These are phyloP conservation scores for Lissocephala sabroskyi DNA, from an alignment of 2,888 invertebrate species.

Conservation along the genomic window DNA sequence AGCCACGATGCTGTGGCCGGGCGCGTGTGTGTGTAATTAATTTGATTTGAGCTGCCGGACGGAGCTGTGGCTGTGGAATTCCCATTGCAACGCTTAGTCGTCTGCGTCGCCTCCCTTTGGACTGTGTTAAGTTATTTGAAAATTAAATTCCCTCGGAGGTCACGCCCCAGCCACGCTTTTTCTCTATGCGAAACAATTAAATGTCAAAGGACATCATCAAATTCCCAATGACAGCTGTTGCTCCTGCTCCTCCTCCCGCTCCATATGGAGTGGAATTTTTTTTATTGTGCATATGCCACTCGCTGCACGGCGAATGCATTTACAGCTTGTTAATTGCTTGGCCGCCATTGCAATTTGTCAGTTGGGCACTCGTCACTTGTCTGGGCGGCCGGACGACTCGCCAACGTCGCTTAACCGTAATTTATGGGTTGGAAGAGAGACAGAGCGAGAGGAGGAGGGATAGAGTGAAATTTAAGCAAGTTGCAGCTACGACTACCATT, in stretches of 20 bases:
- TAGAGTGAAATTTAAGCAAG: background rate
- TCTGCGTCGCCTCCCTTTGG: constrained; percentile 10
- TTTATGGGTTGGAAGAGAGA: background rate
- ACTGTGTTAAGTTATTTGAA: constrained; percentile 52
- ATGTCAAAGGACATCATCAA: constrained; percentile 34
- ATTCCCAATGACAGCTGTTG: constrained; percentile 4
- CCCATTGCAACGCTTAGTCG: constrained; percentile 12
- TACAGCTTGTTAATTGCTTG: constrained; percentile 49
- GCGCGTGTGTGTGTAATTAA: constrained; percentile 38
- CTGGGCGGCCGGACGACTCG: background rate
- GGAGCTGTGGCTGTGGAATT: constrained; percentile 10
- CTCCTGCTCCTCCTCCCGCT: background rate
- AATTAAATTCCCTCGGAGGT: constrained; percentile 46
- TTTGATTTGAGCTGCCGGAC: constrained; percentile 29
- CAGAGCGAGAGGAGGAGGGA: background rate
- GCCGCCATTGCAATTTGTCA: constrained; percentile 44
- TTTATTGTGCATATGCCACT: constrained; percentile 12
- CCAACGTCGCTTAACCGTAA: background rate
- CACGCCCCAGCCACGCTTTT: constrained; percentile 11
- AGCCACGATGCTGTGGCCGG: constrained; percentile 11
- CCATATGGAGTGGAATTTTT: background rate
- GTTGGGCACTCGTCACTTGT: background rate
- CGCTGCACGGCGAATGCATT: constrained; percentile 26
- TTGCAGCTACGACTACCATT: constrained; percentile 11
- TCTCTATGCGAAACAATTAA: constrained; percentile 46